phyloP scores from a whole-genome alignment of 2,888 invertebrate genomes.

The Podotricha telesiphe region DNA sequence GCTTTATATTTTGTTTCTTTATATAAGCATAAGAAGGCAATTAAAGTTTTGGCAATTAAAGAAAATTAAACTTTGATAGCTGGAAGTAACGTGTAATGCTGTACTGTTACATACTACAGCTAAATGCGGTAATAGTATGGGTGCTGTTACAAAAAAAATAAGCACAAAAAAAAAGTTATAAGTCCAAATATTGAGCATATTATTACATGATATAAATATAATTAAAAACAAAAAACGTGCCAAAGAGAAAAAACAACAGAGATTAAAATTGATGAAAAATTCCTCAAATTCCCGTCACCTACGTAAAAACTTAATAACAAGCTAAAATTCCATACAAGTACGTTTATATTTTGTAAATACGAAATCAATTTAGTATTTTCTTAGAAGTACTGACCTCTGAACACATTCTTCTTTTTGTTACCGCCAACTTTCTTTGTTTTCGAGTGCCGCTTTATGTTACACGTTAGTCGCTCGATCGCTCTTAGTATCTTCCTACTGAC shows the following conservation, averaged over 20 bases:
- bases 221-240: background rate
- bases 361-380: background rate
- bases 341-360: background rate
- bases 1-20: too few relatives aligned
- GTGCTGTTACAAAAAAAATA: too few relatives aligned
- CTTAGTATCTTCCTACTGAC: conserved; percentile 78
- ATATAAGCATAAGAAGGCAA: too few relatives aligned
- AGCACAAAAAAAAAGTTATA: too few relatives aligned
- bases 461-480: conserved; percentile 75
- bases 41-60: too few relatives aligned
- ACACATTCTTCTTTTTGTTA: conserved; percentile 36
- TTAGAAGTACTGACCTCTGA: conserved; percentile 39
- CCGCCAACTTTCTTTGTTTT: conserved; percentile 56
- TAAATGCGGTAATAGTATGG: too few relatives aligned
- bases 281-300: background rate
- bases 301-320: background rate
- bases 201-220: background rate
- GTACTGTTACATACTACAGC: too few relatives aligned
- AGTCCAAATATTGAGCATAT: too few relatives aligned
- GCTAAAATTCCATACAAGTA: background rate
- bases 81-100: too few relatives aligned
- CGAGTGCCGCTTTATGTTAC: conserved; percentile 68
- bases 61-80: too few relatives aligned
- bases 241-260: background rate
- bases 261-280: background rate